Evolutionary conservation across 1,140 invertebrate genomes (phyloP).

Genomic region (Drosophila ercepeae): DNA sequence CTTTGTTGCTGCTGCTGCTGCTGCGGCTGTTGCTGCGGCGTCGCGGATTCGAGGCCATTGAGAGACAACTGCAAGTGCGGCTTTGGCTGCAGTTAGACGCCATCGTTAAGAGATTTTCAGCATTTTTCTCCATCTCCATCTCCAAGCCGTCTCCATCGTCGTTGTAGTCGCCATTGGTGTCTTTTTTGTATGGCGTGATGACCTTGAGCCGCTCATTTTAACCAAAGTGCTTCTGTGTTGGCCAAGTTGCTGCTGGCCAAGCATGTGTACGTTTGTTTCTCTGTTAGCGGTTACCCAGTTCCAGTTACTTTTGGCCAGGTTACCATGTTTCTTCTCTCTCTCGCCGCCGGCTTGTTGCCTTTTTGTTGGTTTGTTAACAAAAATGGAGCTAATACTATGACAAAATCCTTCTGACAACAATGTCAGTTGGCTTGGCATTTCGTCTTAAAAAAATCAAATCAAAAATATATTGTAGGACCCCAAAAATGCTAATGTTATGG

Average conservation of each 20-base stretch:
- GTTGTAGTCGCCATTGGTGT: slow-evolving; percentile 35
- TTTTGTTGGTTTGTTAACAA: too few species aligned
- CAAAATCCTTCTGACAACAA: neutral
- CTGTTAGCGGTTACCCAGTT: slow-evolving; percentile 53
- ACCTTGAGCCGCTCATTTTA: slow-evolving; percentile 81
- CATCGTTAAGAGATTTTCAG: slow-evolving; percentile 44
- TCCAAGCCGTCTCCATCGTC: neutral
- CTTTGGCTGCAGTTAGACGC: slow-evolving; percentile 71
- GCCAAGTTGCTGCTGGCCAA: slow-evolving; percentile 40
- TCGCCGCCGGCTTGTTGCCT: too few species aligned
- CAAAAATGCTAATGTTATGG: too few species aligned
- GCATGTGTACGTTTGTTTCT: slow-evolving; percentile 1
- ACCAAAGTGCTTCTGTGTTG: slow-evolving; percentile 67
- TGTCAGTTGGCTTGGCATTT: too few species aligned
- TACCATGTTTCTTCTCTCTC: slow-evolving; percentile 15
- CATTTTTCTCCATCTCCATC: slow-evolving; percentile 22
- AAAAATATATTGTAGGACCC: too few species aligned
- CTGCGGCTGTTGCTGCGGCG: slow-evolving; percentile 37
- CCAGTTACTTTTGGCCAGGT: slow-evolving; percentile 78
- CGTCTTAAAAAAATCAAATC: too few species aligned
- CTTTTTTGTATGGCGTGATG: slow-evolving; percentile 76
- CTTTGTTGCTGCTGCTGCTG: slow-evolving; percentile 49
- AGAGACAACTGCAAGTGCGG: slow-evolving; percentile 69
- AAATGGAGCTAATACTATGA: neutral
- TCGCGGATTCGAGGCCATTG: slow-evolving; percentile 76